Conservation (phyloP, 2,797 vertebrate species). For the Neomorphus geoffroyi region DNA sequence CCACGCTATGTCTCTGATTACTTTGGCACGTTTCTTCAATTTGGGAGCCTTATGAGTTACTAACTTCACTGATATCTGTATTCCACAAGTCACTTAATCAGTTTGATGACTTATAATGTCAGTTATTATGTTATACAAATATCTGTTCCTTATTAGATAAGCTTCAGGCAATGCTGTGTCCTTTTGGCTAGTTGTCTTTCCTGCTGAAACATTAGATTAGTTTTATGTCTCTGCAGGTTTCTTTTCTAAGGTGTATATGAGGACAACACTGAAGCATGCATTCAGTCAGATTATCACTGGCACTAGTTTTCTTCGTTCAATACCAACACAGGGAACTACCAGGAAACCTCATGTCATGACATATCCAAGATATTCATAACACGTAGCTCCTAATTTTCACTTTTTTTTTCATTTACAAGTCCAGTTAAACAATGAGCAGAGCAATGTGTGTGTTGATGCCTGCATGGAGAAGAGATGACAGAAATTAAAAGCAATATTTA, state of each 20-base stretch:
- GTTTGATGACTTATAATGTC: neutral
- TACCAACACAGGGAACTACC: neutral
- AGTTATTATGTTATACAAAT: neutral
- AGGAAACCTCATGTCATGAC: neutral
- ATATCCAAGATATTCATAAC: neutral
- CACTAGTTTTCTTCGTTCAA: neutral
- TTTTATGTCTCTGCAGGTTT: neutral
- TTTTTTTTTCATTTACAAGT: neutral
- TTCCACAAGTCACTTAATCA: neutral
- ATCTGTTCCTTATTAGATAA: neutral
- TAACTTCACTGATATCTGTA: neutral
- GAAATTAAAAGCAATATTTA: neutral
- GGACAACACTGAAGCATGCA: neutral
- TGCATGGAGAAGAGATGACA: neutral
- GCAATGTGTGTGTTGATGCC: neutral
- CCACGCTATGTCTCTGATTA: neutral
- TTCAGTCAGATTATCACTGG: neutral
- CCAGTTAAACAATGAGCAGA: neutral
- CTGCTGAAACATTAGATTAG: neutral
- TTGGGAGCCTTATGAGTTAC: neutral
- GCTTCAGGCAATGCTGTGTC: neutral
- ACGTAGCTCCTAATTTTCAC: neutral
- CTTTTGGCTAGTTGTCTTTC: neutral
- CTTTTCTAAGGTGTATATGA: neutral
- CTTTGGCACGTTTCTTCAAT: neutral